A percentile compares a stretch with the other conserved stretches of the same genome.
These are phyloP conservation scores for Melinaea menophilus DNA, from an alignment of 2,888 invertebrate genomes.

Conservation along the genomic window DNA sequence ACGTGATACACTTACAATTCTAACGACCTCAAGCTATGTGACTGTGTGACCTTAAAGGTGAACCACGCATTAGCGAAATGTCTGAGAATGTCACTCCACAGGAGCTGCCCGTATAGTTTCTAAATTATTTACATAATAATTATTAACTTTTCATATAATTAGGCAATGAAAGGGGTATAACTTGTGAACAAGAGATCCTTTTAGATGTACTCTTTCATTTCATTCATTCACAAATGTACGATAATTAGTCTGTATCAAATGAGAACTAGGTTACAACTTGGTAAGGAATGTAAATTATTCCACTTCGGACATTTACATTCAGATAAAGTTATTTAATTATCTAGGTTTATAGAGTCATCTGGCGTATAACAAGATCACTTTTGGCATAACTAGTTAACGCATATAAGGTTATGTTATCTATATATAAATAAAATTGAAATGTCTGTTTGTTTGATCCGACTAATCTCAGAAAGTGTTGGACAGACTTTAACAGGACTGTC, in stretches of 20 bases:
- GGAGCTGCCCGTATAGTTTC: neutral
- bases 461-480: too few species aligned
- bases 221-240: constrained; percentile 15
- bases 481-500: too few species aligned
- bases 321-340: constrained; percentile 11
- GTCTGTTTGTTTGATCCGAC: too few species aligned
- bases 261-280: constrained; percentile 26
- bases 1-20: constrained; percentile 20
- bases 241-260: constrained; percentile 25
- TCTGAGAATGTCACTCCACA: constrained; percentile 27
- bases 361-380: neutral
- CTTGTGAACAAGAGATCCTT: neutral
- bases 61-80: constrained; percentile 27
- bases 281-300: constrained; percentile 21
- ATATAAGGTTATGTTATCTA: too few species aligned
- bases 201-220: neutral
- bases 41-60: constrained; percentile 32
- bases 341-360: constrained; percentile 12
- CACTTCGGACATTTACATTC: constrained; percentile 21
- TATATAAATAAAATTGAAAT: too few species aligned
- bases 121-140: too few species aligned
- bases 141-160: too few species aligned
- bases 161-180: neutral
- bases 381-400: too few species aligned
- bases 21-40: constrained; percentile 27